Evolutionary conservation across 2,113 vertebrate genomes (phyloP).

Genomic region (Centropus unirufus): DNA sequence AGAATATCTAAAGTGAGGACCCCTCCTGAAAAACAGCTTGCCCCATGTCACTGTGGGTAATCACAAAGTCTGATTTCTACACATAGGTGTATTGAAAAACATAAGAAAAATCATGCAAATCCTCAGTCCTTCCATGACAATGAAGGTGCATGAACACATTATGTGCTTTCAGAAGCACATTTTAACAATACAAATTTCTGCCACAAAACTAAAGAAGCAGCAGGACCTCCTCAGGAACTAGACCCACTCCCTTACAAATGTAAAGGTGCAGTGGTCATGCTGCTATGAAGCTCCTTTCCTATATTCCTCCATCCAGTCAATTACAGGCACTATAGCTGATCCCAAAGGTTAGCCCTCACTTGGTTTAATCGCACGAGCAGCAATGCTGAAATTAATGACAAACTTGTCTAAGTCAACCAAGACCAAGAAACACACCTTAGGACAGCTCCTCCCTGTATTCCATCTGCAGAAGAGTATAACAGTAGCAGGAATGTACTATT

Average conservation of each 20-base stretch:
- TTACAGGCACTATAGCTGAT: neutral
- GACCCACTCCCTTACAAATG: fast-evolving
- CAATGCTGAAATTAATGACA: neutral
- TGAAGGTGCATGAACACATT: neutral
- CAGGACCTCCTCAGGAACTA: neutral
- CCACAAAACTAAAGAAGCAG: neutral
- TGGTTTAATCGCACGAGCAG: neutral
- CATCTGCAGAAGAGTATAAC: neutral
- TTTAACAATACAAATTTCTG: neutral
- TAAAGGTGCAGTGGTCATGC: neutral
- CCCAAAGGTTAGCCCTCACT: neutral
- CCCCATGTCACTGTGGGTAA: neutral
- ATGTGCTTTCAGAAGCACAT: neutral
- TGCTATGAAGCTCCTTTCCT: neutral
- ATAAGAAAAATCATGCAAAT: neutral
- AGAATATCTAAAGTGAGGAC: neutral
- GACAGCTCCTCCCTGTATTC: neutral
- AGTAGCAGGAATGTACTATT: neutral
- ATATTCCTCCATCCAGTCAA: neutral
- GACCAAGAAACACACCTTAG: neutral
- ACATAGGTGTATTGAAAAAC: neutral
- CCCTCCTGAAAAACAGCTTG: neutral
- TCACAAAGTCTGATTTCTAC: neutral
- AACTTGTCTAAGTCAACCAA: neutral
- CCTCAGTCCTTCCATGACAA: neutral